These are phyloP conservation scores for Allolobophora icterica DNA, from an alignment of 2,888 invertebrate species.

Conservation along the genomic window DNA sequence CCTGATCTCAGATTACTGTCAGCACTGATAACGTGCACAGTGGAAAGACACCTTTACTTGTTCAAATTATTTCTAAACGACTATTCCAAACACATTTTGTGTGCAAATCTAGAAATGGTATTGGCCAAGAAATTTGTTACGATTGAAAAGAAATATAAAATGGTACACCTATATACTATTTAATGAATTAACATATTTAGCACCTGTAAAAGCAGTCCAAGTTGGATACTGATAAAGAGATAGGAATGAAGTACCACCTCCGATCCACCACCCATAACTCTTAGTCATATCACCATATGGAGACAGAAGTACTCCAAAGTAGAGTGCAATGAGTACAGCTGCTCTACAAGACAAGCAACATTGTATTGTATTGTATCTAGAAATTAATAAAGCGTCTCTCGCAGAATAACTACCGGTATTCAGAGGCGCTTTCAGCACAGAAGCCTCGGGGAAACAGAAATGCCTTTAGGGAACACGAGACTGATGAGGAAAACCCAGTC, in stretches of 20 bases:
- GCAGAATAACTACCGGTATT: too few relatives aligned
- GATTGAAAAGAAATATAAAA: background rate
- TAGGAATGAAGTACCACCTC: conserved; percentile 52
- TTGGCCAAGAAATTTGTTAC: background rate
- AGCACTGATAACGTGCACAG: background rate
- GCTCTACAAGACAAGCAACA: conserved; percentile 50
- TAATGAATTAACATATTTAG: background rate
- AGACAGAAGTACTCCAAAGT: conserved; percentile 53
- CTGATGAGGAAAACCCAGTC: too few relatives aligned
- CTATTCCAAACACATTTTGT: background rate
- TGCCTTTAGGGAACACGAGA: too few relatives aligned
- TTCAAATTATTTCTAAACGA: background rate
- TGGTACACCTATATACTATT: background rate
- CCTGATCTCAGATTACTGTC: background rate
- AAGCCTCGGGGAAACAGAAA: too few relatives aligned
- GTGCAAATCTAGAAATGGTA: too few relatives aligned
- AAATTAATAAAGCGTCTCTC: too few relatives aligned
- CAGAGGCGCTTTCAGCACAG: too few relatives aligned
- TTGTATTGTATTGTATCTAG: too few relatives aligned
- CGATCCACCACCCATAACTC: conserved; percentile 57
- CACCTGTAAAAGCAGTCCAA: conserved; percentile 60
- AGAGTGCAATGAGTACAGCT: conserved; percentile 53
- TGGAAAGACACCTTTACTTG: background rate
- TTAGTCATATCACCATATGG: conserved; percentile 48
- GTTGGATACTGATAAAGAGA: conserved; percentile 58